Evolutionary conservation across 2,888 invertebrate species (phyloP).

Genomic region (Stramonita haemastoma): DNA sequence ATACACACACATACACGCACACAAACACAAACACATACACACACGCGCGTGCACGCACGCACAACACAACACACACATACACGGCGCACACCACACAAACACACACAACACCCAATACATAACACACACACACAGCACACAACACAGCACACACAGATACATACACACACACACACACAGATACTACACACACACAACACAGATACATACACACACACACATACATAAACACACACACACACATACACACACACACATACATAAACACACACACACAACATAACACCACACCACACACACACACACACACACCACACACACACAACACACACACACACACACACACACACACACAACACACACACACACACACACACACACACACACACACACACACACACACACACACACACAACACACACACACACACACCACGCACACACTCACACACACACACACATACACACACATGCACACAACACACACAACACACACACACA

Average conservation of each 20-base stretch:
- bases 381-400: constrained; percentile 9
- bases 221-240: neutral
- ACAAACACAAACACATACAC: neutral
- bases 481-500: neutral
- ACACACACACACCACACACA: neutral
- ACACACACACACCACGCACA: too few relatives aligned
- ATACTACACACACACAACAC: neutral
- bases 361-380: neutral
- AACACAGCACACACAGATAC: neutral
- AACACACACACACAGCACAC: neutral
- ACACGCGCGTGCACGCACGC: neutral
- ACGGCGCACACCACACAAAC: neutral
- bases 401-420: neutral
- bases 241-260: neutral
- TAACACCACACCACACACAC: too few relatives aligned
- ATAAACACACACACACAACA: neutral
- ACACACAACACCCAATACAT: too few relatives aligned
- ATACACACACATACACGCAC: neutral
- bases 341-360: neutral
- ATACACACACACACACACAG: neutral
- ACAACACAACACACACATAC: neutral
- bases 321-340: neutral
- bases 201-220: neutral
- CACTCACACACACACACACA: neutral
- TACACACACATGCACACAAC: neutral